Evolutionary conservation across 2,797 vertebrate species (phyloP).

Genomic region (Diplodus sargus): DNA sequence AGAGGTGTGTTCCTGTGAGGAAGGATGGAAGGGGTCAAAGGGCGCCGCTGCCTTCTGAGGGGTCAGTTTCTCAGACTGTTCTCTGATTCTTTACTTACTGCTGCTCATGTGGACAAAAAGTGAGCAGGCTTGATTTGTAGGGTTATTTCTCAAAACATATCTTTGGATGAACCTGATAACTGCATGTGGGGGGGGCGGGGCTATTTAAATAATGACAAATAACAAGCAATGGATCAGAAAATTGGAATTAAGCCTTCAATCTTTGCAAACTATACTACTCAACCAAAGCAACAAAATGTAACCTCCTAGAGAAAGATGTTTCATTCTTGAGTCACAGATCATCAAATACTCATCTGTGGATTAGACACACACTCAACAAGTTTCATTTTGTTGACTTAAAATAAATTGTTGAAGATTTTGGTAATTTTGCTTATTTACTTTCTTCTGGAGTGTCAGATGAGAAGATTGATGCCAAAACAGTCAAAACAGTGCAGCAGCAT

Average conservation of each 20-base stretch:
- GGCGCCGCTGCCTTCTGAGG: slow-evolving; percentile 51
- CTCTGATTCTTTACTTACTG: slow-evolving; percentile 19
- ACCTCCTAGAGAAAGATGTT: no score
- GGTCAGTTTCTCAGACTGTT: slow-evolving; percentile 45
- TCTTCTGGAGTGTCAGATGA: not conserved
- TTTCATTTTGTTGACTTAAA: no score
- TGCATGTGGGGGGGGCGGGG: not conserved
- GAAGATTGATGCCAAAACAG: not conserved
- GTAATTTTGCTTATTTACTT: not conserved
- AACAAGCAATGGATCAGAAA: not conserved
- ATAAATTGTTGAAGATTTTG: not conserved
- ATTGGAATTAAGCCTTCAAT: not conserved
- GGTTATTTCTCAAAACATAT: slow-evolving; percentile 10
- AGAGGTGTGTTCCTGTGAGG: slow-evolving; percentile 52
- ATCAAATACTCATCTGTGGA: no score
- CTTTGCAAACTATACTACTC: not conserved
- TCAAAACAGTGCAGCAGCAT: not conserved
- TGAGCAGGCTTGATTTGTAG: slow-evolving; percentile 6
- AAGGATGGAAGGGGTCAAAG: slow-evolving; percentile 68
- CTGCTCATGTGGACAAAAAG: slow-evolving; percentile 32
- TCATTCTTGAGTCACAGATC: no score
- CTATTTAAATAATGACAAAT: slow-evolving; percentile 7
- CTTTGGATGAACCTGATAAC: slow-evolving; percentile 2
- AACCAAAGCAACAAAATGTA: slow-evolving; percentile 2
- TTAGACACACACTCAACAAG: no score